phyloP scores from a whole-genome alignment of 2,113 vertebrate genomes.

The Platanista minor region DNA sequence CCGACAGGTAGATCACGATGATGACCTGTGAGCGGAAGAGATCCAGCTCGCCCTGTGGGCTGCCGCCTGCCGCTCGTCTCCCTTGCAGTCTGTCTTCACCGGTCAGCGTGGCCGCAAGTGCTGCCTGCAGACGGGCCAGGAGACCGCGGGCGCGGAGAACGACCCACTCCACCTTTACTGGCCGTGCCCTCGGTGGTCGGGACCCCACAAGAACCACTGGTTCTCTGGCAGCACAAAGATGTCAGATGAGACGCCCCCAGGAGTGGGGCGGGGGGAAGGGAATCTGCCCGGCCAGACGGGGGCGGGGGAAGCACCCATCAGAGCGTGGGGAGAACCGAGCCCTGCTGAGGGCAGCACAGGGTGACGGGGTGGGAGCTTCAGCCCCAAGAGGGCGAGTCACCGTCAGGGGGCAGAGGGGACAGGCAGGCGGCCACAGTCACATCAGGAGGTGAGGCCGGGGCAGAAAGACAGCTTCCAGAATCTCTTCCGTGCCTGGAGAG shows the following conservation, averaged over 20 bases:
- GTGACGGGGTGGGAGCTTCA: not conserved
- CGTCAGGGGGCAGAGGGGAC: too few relatives aligned
- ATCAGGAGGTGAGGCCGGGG: too few relatives aligned
- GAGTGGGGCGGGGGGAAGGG: rapidly evolving
- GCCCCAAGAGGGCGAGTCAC: too few relatives aligned
- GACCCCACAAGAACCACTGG: not conserved
- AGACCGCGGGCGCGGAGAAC: not conserved
- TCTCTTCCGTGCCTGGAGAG: rapidly evolving
- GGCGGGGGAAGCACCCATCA: too few relatives aligned
- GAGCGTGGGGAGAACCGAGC: not conserved
- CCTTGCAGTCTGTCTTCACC: rapidly evolving
- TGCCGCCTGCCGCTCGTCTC: rapidly evolving
- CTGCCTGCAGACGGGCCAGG: not conserved
- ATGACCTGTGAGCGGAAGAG: slow-evolving; percentile 82
- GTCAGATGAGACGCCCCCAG: not conserved
- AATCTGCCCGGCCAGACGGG: too few relatives aligned
- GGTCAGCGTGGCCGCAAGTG: rapidly evolving
- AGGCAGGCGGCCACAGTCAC: rapidly evolving
- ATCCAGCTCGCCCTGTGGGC: not conserved
- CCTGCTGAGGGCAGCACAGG: too few relatives aligned
- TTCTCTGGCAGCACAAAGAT: not conserved
- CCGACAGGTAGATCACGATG: slow-evolving; percentile 93
- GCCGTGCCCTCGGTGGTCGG: not conserved
- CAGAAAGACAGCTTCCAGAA: rapidly evolving
- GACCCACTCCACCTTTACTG: not conserved